These are phyloP conservation scores for Papilio xuthus DNA, from an alignment of 1,140 invertebrate species.

Conservation along the genomic window DNA sequence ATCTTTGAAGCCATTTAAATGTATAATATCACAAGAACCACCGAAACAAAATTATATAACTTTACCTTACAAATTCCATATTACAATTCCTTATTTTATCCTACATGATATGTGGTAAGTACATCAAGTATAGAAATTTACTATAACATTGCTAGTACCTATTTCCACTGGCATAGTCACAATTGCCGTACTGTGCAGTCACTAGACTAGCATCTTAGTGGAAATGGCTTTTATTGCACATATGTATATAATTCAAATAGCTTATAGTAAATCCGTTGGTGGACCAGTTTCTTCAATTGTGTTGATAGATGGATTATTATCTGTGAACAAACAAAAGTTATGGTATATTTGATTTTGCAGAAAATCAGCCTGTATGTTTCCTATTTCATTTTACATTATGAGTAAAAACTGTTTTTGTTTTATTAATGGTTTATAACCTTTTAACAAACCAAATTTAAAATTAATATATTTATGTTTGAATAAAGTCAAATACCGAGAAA, in stretches of 20 bases:
- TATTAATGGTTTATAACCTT: no score
- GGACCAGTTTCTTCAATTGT: slow-evolving; percentile 29
- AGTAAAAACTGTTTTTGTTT: no score
- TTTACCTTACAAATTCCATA: neutral
- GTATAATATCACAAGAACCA: neutral
- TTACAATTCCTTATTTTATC: neutral
- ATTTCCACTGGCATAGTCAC: neutral
- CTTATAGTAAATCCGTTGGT: slow-evolving; percentile 30
- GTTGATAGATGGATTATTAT: slow-evolving; percentile 31
- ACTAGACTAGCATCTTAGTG: neutral
- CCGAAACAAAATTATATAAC: neutral
- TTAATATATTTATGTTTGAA: no score
- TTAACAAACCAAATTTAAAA: no score
- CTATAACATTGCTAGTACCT: neutral
- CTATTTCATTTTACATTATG: no score
- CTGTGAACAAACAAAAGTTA: slow-evolving; percentile 40
- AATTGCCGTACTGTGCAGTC: no score
- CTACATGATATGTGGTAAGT: slow-evolving; percentile 14
- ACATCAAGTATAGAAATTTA: neutral
- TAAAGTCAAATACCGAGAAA: no score
- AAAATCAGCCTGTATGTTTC: no score
- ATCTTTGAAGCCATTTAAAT: neutral
- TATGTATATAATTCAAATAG: neutral
- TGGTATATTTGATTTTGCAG: neutral
- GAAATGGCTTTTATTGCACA: neutral